These are phyloP conservation scores for Sinopyrophorus schimmeli DNA, from an alignment of 2,888 invertebrate species.

Conservation along the genomic window DNA sequence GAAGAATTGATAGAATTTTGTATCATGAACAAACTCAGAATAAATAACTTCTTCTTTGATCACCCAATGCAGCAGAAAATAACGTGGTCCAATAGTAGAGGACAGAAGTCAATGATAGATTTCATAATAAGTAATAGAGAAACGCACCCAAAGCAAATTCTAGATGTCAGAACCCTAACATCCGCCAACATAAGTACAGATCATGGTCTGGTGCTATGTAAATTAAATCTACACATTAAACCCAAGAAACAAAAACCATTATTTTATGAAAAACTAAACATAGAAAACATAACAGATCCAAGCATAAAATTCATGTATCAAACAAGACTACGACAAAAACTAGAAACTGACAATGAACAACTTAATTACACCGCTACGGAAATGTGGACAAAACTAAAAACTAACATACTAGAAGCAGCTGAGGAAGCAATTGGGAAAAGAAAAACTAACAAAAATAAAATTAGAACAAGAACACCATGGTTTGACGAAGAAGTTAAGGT, in stretches of 20 bases:
- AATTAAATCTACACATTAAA: not conserved
- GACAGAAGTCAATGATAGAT: conserved; percentile 3
- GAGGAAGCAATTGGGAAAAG: not conserved
- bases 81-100: conserved; percentile 2
- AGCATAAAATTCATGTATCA: too few relatives aligned
- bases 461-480: not conserved
- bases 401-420: not conserved
- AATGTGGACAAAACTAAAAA: not conserved
- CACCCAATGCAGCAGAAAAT: conserved; percentile 7
- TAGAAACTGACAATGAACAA: not conserved
- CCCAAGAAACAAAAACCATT: not conserved
- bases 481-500: not conserved
- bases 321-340: not conserved
- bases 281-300: not conserved
- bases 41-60: conserved; percentile 4
- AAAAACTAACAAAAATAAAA: not conserved
- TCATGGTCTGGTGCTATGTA: not conserved
- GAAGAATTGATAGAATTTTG: conserved; percentile 6
- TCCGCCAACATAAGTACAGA: not conserved
- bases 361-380: too few relatives aligned
- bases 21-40: conserved; percentile 2
- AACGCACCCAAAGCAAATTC: not conserved
- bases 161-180: not conserved
- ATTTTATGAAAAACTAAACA: not conserved
- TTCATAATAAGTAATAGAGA: not conserved